Evolutionary conservation across 2,113 vertebrate species (phyloP).

Genomic region (Alosa alosa): DNA sequence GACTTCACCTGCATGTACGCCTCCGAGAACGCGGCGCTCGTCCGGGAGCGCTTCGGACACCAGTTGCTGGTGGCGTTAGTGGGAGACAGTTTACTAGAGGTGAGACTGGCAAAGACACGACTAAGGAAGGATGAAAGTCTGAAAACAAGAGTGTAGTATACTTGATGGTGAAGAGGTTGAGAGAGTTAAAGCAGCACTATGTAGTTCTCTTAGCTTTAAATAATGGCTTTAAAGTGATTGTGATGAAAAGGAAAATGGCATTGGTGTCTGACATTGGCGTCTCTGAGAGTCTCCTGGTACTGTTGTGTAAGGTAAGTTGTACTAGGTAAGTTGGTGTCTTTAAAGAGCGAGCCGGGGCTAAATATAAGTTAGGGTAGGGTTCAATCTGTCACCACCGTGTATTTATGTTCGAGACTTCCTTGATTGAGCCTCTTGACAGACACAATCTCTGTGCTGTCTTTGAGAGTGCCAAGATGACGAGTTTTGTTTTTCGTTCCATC

Average conservation of each 20-base stretch:
- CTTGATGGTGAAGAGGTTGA: too few relatives aligned
- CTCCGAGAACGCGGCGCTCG: constrained; percentile 89
- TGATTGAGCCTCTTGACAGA: not conserved
- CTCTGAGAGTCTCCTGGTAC: too few relatives aligned
- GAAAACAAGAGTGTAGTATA: not conserved
- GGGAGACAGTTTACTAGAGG: constrained; percentile 95
- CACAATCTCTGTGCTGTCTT: not conserved
- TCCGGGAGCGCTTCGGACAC: constrained; percentile 86
- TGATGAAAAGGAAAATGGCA: too few relatives aligned
- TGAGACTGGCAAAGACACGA: constrained; percentile 49
- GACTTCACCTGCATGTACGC: constrained; percentile 98
- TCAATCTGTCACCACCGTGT: not conserved
- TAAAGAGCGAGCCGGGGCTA: too few relatives aligned
- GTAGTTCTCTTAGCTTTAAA: too few relatives aligned
- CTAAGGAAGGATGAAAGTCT: not conserved
- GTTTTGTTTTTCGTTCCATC: constrained; percentile 38
- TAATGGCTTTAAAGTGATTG: too few relatives aligned
- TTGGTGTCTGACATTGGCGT: not conserved
- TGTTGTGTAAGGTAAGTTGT: too few relatives aligned
- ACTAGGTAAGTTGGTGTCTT: too few relatives aligned
- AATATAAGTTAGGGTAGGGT: too few relatives aligned
- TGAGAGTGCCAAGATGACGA: not conserved
- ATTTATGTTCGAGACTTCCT: not conserved
- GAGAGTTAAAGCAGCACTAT: too few relatives aligned
- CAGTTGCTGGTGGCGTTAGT: constrained; percentile 89